These are phyloP conservation scores for Eospalax fontanierii DNA, from an alignment of 2,797 vertebrate species.

Conservation along the genomic window DNA sequence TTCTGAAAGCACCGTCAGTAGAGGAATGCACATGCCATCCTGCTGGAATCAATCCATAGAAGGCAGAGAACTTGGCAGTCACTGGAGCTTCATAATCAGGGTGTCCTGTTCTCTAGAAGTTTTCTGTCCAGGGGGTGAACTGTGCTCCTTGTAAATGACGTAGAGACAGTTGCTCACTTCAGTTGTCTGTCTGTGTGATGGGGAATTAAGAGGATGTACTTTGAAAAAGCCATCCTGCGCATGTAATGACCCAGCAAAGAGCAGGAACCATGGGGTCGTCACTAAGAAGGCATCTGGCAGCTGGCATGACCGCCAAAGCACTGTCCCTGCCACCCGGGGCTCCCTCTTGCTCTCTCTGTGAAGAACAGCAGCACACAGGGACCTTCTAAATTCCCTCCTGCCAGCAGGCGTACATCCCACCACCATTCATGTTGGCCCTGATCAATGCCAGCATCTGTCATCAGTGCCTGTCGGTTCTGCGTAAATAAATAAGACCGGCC, in stretches of 20 bases:
- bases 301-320: fast-evolving
- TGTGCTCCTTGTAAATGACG: fast-evolving
- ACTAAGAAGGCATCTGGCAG: neutral
- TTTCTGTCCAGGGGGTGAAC: neutral
- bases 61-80: neutral
- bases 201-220: neutral
- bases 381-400: fast-evolving
- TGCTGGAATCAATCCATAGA: neutral
- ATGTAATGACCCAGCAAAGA: neutral
- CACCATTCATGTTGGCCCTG: fast-evolving
- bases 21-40: fast-evolving
- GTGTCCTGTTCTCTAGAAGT: neutral
- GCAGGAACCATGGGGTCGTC: neutral
- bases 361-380: neutral
- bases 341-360: neutral
- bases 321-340: fast-evolving
- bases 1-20: neutral
- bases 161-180: neutral
- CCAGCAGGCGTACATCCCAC: fast-evolving
- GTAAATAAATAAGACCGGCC: neutral
- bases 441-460: neutral
- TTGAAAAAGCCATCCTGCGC: neutral
- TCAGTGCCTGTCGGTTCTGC: neutral
- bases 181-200: neutral
- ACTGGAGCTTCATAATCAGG: neutral